A percentile compares a stretch with the other conserved stretches of the same genome.
Conservation (phyloP, 2,113 vertebrate species). For the Mus pahari region DNA sequence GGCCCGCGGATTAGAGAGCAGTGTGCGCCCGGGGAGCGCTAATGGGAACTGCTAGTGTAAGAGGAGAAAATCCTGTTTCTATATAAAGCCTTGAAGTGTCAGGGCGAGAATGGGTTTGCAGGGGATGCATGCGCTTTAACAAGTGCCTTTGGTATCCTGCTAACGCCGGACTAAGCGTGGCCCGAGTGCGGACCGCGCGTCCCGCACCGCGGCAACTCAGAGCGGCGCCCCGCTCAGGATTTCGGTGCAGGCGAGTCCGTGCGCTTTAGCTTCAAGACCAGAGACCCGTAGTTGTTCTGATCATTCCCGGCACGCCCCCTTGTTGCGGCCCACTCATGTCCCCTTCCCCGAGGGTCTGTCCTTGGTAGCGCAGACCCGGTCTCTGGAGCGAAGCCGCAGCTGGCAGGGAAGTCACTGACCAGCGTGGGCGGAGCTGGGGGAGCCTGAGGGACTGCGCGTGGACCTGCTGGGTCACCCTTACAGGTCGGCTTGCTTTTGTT, state of each 20-base stretch:
- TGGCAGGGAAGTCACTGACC: not conserved
- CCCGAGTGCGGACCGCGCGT: slow-evolving; percentile 10
- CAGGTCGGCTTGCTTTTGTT: slow-evolving; percentile 66
- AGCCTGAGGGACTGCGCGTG: not conserved
- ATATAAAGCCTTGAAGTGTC: slow-evolving; percentile 88
- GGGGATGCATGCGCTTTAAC: slow-evolving; percentile 89
- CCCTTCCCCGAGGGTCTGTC: not conserved
- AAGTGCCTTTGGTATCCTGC: slow-evolving; percentile 89
- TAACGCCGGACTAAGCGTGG: slow-evolving; percentile 75
- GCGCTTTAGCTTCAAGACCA: not conserved
- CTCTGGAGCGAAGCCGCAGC: not conserved
- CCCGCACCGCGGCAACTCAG: not conserved
- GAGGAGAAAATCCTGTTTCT: slow-evolving; percentile 93
- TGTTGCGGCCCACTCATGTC: not conserved
- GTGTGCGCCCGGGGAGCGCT: slow-evolving; percentile 72
- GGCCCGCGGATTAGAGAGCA: slow-evolving; percentile 75
- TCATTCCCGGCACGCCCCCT: not conserved
- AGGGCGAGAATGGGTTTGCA: slow-evolving; percentile 89
- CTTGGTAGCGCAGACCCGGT: not conserved
- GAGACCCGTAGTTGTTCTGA: not conserved
- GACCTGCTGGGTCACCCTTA: slow-evolving; percentile 3
- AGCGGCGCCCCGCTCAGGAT: not conserved
- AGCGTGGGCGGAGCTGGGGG: not conserved
- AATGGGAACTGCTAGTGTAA: slow-evolving; percentile 87
- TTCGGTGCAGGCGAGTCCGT: slow-evolving; percentile 79